Base-by-base conservation (phyloP, 2,113 vertebrate species). In the Phrynosoma platyrhinos region DNA sequence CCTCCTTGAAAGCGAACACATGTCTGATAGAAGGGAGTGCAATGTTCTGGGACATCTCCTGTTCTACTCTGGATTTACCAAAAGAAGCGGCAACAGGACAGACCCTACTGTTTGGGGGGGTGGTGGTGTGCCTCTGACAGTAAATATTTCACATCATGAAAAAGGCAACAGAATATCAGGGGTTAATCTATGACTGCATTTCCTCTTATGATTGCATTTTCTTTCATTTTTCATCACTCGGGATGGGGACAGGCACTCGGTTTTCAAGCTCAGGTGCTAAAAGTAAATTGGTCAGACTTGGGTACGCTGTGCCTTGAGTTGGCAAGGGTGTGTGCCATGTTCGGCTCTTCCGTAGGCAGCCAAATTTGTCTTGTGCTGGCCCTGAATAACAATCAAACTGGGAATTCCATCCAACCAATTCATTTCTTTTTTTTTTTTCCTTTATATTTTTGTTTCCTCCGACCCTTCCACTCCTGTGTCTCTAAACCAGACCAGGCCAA, bases 401-500 rank as follows among this genome's bases (percentile, higher is more conserved):
- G 72, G 58, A 47, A 87, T 79, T 16, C 85, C 80, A 69, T 83
- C 66, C 68, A 87, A 91, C 83, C 88, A 21, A 87, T 76, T 86
- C 84, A 87, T 82, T 71, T 83, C 85, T 72, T 89, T 89, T 53
- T 75, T 82, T 87, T 89, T 89, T 53, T 75, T 82, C 85, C 52
- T 87, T 84, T 91, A 89, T 89, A 79, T 96, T 97, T 78, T 89
- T 71, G 25, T 95, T 97, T 97, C 96, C 97, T 97, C 95, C 97
- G 93, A 95, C 96, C 93, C 92, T 95, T 87, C 94, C 96, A 95
- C 95, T 94, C 94, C 82, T 80, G 81, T 80, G 86, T 71, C 87
- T 96, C 96, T 96, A 96, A 71, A 96, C 96, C 97, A 95, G 96
- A 95, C 96, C 97, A 77, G 95, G 94, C 97, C 96, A 96, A 95